These are phyloP conservation scores for Calonectris borealis DNA, from an alignment of 2,113 vertebrate genomes.

Conservation along the genomic window DNA sequence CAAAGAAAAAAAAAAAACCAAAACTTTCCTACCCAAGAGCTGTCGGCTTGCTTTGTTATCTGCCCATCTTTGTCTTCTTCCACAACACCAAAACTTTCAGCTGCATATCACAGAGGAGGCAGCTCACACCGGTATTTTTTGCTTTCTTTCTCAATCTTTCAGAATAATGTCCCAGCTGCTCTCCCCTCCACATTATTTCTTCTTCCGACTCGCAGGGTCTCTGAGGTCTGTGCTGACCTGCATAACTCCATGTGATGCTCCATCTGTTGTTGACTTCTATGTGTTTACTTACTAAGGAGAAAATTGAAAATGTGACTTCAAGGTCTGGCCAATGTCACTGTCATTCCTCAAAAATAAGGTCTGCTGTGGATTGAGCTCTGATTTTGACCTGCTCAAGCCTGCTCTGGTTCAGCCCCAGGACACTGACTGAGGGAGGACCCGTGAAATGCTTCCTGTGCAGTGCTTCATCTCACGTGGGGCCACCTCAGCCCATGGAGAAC, in stretches of 20 bases:
- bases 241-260: constrained; percentile 20
- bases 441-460: neutral
- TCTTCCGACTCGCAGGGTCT: neutral
- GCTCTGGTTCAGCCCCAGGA: neutral
- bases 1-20: neutral
- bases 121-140: neutral
- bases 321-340: constrained; percentile 31
- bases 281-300: constrained; percentile 37
- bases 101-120: neutral
- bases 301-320: constrained; percentile 19
- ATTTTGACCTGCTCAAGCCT: neutral
- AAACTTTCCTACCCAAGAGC: neutral
- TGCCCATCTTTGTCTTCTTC: neutral
- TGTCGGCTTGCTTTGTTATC: neutral
- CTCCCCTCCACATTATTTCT: neutral
- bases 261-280: constrained; percentile 59
- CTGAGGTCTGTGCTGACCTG: constrained; percentile 32
- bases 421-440: neutral
- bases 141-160: neutral
- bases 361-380: neutral
- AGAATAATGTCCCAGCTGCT: constrained; percentile 11
- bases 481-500: neutral
- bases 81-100: neutral
- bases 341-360: neutral
- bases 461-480: neutral